Conservation (phyloP, 2,113 vertebrate genomes). For the Hippocampus barbouri region DNA sequence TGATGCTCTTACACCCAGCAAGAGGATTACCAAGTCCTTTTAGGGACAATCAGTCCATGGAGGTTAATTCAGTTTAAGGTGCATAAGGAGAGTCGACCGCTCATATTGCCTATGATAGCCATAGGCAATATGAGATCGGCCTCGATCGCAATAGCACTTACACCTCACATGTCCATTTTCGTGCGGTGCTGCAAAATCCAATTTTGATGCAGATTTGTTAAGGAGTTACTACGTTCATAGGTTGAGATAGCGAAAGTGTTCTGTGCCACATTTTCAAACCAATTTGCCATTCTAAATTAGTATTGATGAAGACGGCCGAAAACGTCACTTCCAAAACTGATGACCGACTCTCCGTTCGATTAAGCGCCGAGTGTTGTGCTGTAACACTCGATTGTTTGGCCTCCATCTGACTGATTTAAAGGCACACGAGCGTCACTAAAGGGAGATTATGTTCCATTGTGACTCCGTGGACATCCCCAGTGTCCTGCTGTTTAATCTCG, state of each 20-base stretch:
- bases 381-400: not conserved
- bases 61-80: slow-evolving; percentile 8
- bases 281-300: not conserved
- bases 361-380: not conserved
- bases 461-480: slow-evolving; percentile 12
- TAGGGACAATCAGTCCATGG: not conserved
- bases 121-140: not conserved
- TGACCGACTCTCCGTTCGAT: not conserved
- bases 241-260: not conserved
- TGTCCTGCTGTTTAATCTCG: slow-evolving; percentile 29
- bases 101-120: too few species aligned
- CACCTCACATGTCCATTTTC: too few species aligned
- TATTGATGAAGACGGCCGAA: not conserved
- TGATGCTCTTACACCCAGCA: not conserved
- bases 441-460: slow-evolving; percentile 39
- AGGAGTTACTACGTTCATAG: too few species aligned
- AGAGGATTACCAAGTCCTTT: slow-evolving; percentile 4
- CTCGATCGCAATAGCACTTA: too few species aligned
- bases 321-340: not conserved
- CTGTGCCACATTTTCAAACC: not conserved
- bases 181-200: too few species aligned
- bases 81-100: not conserved
- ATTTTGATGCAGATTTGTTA: too few species aligned
- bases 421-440: slow-evolving; percentile 31
- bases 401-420: not conserved